Conservation (phyloP, 1,140 invertebrate genomes). For the Eubasilissa regina region DNA sequence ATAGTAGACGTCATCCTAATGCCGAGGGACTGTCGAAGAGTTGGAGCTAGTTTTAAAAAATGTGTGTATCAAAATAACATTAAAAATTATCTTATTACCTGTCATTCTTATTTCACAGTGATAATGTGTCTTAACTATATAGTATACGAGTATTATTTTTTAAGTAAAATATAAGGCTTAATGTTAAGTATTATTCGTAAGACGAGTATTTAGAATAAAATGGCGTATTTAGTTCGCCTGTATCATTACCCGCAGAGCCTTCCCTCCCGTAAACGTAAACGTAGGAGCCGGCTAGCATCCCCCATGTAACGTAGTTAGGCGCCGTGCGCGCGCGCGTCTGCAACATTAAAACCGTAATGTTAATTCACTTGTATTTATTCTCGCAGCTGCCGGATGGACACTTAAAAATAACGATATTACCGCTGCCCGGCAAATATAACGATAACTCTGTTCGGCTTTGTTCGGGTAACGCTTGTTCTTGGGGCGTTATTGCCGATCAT, state of each 20-base stretch:
- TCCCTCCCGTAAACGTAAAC: conserved; percentile 27
- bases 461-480: conserved; percentile 48
- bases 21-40: too few relatives aligned
- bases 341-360: conserved; percentile 61
- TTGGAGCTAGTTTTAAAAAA: too few relatives aligned
- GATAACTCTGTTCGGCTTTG: conserved; percentile 58
- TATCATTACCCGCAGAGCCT: conserved; percentile 22
- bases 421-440: conserved; percentile 56
- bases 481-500: conserved; percentile 54
- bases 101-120: too few relatives aligned
- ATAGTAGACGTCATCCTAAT: too few relatives aligned
- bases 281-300: conserved; percentile 7
- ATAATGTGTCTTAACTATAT: too few relatives aligned
- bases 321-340: conserved; percentile 43
- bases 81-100: too few relatives aligned
- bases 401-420: conserved; percentile 61
- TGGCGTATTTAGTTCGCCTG: conserved; percentile 27
- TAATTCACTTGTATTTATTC: conserved; percentile 61
- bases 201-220: neutral
- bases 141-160: too few relatives aligned
- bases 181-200: too few relatives aligned
- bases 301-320: conserved; percentile 51
- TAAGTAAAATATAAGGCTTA: too few relatives aligned
- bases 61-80: too few relatives aligned
- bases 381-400: conserved; percentile 61